Evolutionary conservation across 1,140 invertebrate genomes (phyloP), one percentile per base, ranked within the genome.

Genomic region (Phocides pigmalion): DNA sequence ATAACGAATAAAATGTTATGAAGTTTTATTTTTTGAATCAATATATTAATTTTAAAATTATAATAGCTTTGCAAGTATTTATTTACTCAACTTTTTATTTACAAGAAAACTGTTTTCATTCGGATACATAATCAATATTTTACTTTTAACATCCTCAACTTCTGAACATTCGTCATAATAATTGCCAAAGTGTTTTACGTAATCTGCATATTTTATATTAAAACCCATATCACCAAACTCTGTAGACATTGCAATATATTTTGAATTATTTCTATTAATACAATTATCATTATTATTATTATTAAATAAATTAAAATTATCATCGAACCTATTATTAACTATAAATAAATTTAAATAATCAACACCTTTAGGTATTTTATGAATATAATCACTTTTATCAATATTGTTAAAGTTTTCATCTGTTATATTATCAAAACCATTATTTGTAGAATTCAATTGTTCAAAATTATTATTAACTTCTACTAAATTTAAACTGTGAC

Each of bases 161-260:
- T 39, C 50, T 8, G 3, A 58, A 41, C 66, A 69, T 32, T 81
- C 68, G 0, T 70, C 42, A 12, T 70, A 39, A n/a, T 62, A 4
- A 41, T 68, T 28, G 9, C 61, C 54, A 39, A 32, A 17, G 14
- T 73, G 39, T 47, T 79, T 76, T 0, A 82, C 58, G 70, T 72
- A 76, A n/a, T 84, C 74, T 1, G 74, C 66, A 54, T 84, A 87
- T 58, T 81, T 78, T 4, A 62, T 9, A 68, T 88, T 79, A 25
- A 83, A 86, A 3, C 85, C 87, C 50, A 84, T 80, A 74, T 89
- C 85, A 15, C 82, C 87, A 14, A 56, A 71, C 47, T 71, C 37
- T 9, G 54, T 71, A n/a, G 70, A 77, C 82, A 87, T 87, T 0
- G 72, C 53, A 1, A 80, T 64, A 9, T 22, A 9, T 19, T 17